Conservation (phyloP, 2,888 invertebrate species). For the Galerucella nymphaeae region DNA sequence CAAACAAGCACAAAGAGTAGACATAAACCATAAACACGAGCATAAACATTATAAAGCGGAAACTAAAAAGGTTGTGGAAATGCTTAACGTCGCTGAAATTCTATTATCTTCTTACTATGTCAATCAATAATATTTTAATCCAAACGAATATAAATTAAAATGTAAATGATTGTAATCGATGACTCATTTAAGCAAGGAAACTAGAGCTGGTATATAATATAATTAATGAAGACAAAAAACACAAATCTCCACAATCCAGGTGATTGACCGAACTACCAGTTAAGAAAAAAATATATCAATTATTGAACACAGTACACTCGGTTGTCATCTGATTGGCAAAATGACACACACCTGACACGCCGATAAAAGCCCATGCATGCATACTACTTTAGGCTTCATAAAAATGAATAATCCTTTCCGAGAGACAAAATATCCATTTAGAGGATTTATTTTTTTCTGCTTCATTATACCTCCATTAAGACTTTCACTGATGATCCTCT, state of each 20-base stretch:
- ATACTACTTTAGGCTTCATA: constrained; percentile 11
- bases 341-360: constrained; percentile 6
- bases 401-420: constrained; percentile 12
- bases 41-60: too few relatives aligned
- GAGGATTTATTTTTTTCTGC: constrained; percentile 35
- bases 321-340: not conserved
- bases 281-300: not conserved
- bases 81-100: too few relatives aligned
- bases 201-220: not conserved
- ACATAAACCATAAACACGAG: too few relatives aligned
- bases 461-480: constrained; percentile 39
- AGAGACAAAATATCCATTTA: constrained; percentile 26
- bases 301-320: not conserved
- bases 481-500: constrained; percentile 39
- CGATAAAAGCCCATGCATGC: constrained; percentile 10
- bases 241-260: not conserved
- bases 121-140: too few relatives aligned
- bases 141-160: too few relatives aligned
- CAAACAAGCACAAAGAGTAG: too few relatives aligned
- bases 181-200: too few relatives aligned
- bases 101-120: too few relatives aligned
- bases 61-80: too few relatives aligned
- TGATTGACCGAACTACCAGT: not conserved
- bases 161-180: too few relatives aligned
- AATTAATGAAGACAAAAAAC: not conserved